phyloP scores from a whole-genome alignment of 2,888 invertebrate species.

The Ormyrus thymus region DNA sequence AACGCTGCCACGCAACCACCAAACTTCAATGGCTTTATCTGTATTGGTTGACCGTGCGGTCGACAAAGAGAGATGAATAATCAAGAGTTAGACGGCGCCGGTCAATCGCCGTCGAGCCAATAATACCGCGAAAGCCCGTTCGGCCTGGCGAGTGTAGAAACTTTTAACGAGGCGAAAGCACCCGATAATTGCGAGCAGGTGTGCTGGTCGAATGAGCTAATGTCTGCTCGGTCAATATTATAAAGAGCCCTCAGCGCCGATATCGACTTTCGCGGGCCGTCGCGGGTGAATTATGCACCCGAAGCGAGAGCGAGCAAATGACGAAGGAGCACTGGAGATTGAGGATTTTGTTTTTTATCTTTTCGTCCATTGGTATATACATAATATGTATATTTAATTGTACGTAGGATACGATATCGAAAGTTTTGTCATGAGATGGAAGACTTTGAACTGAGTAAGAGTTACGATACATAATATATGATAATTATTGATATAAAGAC shows the following conservation, averaged over 20 bases:
- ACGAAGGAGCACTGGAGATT: background rate
- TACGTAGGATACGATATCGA: background rate
- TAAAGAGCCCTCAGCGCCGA: too few species aligned
- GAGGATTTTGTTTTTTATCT: slow-evolving; percentile 5
- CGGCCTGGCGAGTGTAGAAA: background rate
- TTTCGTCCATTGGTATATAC: background rate
- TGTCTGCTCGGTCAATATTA: too few species aligned
- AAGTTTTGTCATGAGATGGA: slow-evolving; percentile 2
- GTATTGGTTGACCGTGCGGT: too few species aligned
- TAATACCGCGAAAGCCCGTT: background rate
- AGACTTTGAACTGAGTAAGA: background rate
- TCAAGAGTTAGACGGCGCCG: too few species aligned
- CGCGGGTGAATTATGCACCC: background rate
- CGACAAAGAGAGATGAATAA: too few species aligned
- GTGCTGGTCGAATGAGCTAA: too few species aligned
- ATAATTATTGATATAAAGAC: slow-evolving; percentile 2
- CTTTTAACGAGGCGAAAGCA: background rate
- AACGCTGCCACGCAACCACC: background rate
- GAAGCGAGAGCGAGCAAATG: background rate
- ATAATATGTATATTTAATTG: too few species aligned
- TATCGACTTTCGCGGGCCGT: background rate
- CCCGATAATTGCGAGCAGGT: too few species aligned
- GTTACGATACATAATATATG: background rate
- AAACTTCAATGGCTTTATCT: too few species aligned
- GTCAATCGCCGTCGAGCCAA: too few species aligned